A percentile compares a stretch with the other conserved stretches of the same genome.
These are phyloP conservation scores for Ormia ochracea DNA, from an alignment of 2,888 invertebrate genomes.

Conservation along the genomic window DNA sequence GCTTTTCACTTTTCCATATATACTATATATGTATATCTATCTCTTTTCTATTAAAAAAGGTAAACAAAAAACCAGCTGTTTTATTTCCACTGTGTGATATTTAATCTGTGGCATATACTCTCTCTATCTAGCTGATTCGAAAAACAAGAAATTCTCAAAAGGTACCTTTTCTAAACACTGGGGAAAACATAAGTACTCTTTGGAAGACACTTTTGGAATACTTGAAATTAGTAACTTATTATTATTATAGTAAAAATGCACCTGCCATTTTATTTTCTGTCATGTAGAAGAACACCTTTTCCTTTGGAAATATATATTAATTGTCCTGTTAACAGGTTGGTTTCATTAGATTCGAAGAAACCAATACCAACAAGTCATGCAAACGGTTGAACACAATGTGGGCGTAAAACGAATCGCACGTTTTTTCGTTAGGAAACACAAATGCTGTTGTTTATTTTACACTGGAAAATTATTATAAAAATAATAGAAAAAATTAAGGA, in stretches of 20 bases:
- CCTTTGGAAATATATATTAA: constrained; percentile 1
- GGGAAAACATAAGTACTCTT: too few species aligned
- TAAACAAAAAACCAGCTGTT: too few species aligned
- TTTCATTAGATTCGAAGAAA: constrained; percentile 1
- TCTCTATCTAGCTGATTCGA: too few species aligned
- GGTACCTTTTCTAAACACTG: too few species aligned
- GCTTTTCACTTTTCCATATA: too few species aligned
- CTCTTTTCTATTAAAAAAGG: too few species aligned
- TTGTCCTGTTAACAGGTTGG: constrained; percentile 27
- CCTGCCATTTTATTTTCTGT: constrained; percentile 21
- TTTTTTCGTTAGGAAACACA: background rate
- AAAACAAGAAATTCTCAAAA: too few species aligned
- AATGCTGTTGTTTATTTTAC: background rate
- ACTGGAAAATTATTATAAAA: constrained; percentile 8
- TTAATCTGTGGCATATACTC: too few species aligned
- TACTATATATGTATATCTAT: too few species aligned
- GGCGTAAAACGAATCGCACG: constrained; percentile 13
- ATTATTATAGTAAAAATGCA: background rate
- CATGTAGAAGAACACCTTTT: constrained; percentile 1
- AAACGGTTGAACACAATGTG: constrained; percentile 2
- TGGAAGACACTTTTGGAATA: too few species aligned
- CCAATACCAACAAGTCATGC: constrained; percentile 21
- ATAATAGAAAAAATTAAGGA: background rate
- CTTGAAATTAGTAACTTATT: too few species aligned
- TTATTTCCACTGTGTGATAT: too few species aligned